These are phyloP conservation scores for Galago senegalensis DNA, from an alignment of 2,797 vertebrate genomes.

Conservation along the genomic window DNA sequence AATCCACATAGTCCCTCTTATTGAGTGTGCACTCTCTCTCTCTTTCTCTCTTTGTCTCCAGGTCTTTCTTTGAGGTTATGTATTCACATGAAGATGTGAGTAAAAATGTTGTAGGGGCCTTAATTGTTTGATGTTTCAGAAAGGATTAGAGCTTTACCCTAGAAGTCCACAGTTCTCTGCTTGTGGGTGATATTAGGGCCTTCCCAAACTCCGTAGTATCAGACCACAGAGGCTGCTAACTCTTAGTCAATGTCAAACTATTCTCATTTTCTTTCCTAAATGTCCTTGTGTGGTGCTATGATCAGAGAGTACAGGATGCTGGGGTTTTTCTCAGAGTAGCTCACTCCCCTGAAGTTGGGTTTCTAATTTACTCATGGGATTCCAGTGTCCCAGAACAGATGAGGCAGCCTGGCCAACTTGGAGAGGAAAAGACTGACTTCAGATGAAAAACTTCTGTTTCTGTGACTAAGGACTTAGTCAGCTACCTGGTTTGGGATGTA, in stretches of 20 bases:
- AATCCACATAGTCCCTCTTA: background rate
- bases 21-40: background rate
- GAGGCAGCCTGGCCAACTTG: slow-evolving; percentile 39
- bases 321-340: slow-evolving; percentile 68
- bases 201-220: slow-evolving; percentile 53
- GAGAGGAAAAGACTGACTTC: slow-evolving; percentile 71
- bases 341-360: slow-evolving; percentile 45
- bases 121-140: slow-evolving; percentile 67
- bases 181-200: slow-evolving; percentile 34
- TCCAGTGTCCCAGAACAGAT: slow-evolving; percentile 57
- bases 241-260: slow-evolving; percentile 68
- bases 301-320: slow-evolving; percentile 60
- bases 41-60: background rate
- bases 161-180: background rate
- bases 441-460: slow-evolving; percentile 87
- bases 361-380: slow-evolving; percentile 74
- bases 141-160: slow-evolving; percentile 35
- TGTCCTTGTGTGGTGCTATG: slow-evolving; percentile 34
- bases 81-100: slow-evolving; percentile 47
- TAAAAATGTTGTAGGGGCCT: background rate
- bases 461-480: slow-evolving; percentile 90
- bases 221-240: slow-evolving; percentile 38
- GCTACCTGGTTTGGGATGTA: slow-evolving; percentile 86
- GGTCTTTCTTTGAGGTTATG: slow-evolving; percentile 5
- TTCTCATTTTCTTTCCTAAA: slow-evolving; percentile 76